Evolutionary conservation across 2,888 invertebrate genomes (phyloP), one percentile per base, ranked within the genome.

Genomic region (Steinernema scapterisci): DNA sequence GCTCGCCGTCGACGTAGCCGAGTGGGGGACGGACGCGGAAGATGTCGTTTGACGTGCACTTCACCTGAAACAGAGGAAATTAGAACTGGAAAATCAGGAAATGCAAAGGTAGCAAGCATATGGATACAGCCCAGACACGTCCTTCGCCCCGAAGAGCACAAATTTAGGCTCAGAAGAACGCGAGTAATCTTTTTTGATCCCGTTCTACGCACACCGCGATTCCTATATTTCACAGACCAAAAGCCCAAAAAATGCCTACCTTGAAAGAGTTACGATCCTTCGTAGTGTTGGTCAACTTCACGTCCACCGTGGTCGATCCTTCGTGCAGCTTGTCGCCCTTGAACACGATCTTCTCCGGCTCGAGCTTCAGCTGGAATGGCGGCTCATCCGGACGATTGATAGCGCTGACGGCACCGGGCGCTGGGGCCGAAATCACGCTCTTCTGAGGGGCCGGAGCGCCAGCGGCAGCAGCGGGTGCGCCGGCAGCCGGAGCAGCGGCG

Each of bases 21-120:
- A 80, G 76, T 3, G 79, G 79, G 38, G 82, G 83, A 48, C 83
- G 82, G n/a, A 83, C 83, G 25, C 83, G 83, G 74, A 84, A 84
- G 74, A 83, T 77, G 1, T 82, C 81, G 71, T 80, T 82, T 74
- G 80, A 79, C 23, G 83, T 84, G 76, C 82, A 82, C 51, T 82
- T 84, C 19, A 81, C 77, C 81, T 81, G 71, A 31, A 78, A 16
- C 13, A 38, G n/a, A n/a, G n/a, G n/a, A n/a, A n/a, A n/a, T n/a
- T n/a, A n/a, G n/a, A n/a, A n/a, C n/a, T n/a, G n/a, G n/a, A n/a
- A n/a, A n/a, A n/a, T n/a, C n/a, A n/a, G n/a, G n/a, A n/a, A n/a
- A n/a, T n/a, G n/a, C n/a, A n/a, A n/a, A n/a, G n/a, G n/a, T n/a
- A n/a, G n/a, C n/a, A n/a, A n/a, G n/a, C n/a, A n/a, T n/a, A n/a